A percentile compares a stretch with the other conserved stretches of the same genome.
phyloP scores from a whole-genome alignment of 2,797 vertebrate species.

The Melanogrammus aeglefinus region DNA sequence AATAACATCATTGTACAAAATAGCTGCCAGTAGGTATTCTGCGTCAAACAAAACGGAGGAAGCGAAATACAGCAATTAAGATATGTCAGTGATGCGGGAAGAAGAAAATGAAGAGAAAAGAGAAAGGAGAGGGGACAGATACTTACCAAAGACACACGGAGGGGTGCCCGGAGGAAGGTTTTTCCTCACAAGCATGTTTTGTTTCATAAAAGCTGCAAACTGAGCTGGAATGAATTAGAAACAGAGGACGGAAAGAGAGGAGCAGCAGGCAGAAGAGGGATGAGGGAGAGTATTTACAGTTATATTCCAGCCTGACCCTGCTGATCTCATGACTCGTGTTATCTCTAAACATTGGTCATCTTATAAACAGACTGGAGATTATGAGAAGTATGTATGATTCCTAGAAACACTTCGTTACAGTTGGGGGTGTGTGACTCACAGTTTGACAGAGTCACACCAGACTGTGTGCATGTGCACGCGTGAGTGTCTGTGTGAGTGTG shows the following conservation, averaged over 20 bases:
- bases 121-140: conserved; percentile 59
- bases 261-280: conserved; percentile 60
- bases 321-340: conserved; percentile 46
- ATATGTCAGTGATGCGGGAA: conserved; percentile 31
- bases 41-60: neutral
- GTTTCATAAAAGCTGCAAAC: conserved; percentile 99
- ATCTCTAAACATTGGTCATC: conserved; percentile 16
- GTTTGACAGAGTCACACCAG: neutral
- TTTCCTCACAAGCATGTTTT: conserved; percentile 99
- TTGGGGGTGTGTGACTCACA: neutral
- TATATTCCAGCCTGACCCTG: conserved; percentile 51
- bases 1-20: neutral
- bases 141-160: conserved; percentile 99
- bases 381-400: neutral
- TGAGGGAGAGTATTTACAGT: conserved; percentile 68
- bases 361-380: conserved; percentile 12
- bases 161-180: conserved; percentile 92
- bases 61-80: neutral
- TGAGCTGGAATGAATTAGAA: conserved; percentile 90
- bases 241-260: conserved; percentile 67
- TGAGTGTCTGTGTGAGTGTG: too few species aligned
- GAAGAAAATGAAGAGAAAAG: conserved; percentile 46
- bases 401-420: neutral
- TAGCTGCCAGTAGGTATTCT: neutral
- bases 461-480: neutral